These are phyloP conservation scores for Misgurnus mizolepis DNA, from an alignment of 2,113 vertebrate genomes.

Conservation along the genomic window DNA sequence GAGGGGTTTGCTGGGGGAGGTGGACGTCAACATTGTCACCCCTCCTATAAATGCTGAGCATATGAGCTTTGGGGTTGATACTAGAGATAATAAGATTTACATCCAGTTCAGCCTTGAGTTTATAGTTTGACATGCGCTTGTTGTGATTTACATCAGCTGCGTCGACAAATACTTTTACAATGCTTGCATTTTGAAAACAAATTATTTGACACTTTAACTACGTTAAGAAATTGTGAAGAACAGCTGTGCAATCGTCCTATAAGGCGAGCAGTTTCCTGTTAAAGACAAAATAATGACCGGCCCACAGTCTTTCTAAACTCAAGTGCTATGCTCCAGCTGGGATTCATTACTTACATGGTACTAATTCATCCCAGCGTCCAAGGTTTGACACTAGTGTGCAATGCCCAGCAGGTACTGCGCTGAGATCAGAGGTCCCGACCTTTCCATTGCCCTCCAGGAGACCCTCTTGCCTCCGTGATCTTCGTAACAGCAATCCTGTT, in stretches of 20 bases:
- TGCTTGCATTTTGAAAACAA: too few species aligned
- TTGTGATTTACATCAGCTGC: too few species aligned
- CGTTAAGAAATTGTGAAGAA: too few species aligned
- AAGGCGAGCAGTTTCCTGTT: neutral
- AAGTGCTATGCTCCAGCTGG: conserved; percentile 46
- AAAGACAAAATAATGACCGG: conserved; percentile 4
- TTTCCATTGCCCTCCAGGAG: conserved; percentile 42
- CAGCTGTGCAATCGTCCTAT: too few species aligned
- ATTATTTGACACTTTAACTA: neutral
- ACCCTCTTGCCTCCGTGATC: conserved; percentile 29
- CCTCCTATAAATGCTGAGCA: conserved; percentile 24
- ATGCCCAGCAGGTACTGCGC: conserved; percentile 56
- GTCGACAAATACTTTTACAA: too few species aligned
- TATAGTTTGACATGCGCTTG: too few species aligned
- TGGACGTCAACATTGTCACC: conserved; percentile 30
- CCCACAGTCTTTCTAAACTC: neutral
- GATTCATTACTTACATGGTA: conserved; percentile 52
- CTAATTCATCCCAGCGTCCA: conserved; percentile 44
- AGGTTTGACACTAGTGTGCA: conserved; percentile 47
- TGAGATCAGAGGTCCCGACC: conserved; percentile 51
- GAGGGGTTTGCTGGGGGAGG: neutral
- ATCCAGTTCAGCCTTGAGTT: neutral
- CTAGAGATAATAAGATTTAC: conserved; percentile 43
- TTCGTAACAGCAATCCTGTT: conserved; percentile 42
- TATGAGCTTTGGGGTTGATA: conserved; percentile 40